Evolutionary conservation across 2,888 invertebrate genomes (phyloP).

Genomic region (Unio pictorum): DNA sequence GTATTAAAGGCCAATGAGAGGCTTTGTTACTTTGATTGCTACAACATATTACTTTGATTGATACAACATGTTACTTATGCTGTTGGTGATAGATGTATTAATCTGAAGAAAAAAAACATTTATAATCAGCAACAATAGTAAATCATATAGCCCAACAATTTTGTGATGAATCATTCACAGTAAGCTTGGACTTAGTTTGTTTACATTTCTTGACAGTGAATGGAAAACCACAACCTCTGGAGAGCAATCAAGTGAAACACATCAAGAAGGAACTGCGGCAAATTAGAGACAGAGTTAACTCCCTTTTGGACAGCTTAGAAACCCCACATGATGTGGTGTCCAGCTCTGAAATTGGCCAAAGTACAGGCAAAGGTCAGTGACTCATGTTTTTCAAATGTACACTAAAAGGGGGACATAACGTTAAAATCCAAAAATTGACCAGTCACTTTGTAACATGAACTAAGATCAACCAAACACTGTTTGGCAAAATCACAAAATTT

Average conservation of each 20-base stretch:
- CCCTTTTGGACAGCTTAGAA: slow-evolving; percentile 76
- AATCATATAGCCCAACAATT: background rate
- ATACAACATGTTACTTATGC: no score
- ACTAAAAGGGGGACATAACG: background rate
- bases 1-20: no score
- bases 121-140: no score
- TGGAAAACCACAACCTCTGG: slow-evolving; percentile 68
- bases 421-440: no score
- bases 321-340: no score
- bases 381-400: background rate
- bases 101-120: no score
- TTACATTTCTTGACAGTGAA: slow-evolving; percentile 64
- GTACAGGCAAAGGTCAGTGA: background rate
- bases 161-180: background rate
- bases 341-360: background rate
- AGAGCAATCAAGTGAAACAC: slow-evolving; percentile 72
- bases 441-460: no score
- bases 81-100: no score
- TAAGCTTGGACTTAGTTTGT: slow-evolving; percentile 3
- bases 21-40: no score
- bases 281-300: slow-evolving; percentile 78
- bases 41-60: no score
- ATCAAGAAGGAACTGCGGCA: slow-evolving; percentile 74
- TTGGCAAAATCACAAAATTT: no score
- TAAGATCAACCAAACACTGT: no score